Evolutionary conservation across 1,140 invertebrate genomes (phyloP), one percentile per base, ranked within the genome.

Genomic region (Aradophagus sp.): DNA sequence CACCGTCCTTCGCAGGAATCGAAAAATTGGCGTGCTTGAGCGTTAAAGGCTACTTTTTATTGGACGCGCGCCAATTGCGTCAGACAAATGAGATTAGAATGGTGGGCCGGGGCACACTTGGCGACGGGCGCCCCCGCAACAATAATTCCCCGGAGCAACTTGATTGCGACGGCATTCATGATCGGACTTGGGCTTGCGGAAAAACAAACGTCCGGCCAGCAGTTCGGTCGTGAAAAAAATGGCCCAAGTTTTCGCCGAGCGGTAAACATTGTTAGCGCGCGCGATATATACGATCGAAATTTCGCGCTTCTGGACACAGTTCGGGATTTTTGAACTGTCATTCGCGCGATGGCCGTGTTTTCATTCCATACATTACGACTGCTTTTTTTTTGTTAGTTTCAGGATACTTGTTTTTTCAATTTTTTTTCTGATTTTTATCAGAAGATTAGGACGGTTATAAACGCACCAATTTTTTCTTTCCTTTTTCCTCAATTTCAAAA

Each of bases 61-160:
- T 59, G 68, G 61, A 59, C 12, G 19, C n/a, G 23, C 19, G 61
- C 68, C 68, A 71, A 59, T 58, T n/a, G 47, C 62, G 45, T 50
- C 59, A 63, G 39, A 52, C 35, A 56, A 65, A 59, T 63, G 59
- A 63, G 45, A 58, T 63, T 71, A 47, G 41, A 65, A 59, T 68
- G 45, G 20, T 52, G 47, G 34, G 53, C 26, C 2, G 26, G 14
- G 12, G 7, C 23, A 34, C 26, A 19, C 48, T 65, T 65, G 61
- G 61, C 61, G 48, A 35, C 20, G 20, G 48, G 29, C 20, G 20
- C 13, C 17, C 5, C 2, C 10, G 29, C 53, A 32, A 39, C 26
- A 39, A 31, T 41, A 16, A 32, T 5, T 58, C 4, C 4, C 8
- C 19, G 34, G 7, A 55, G 48, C n/a, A 48, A 52, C 27, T 55